A percentile compares a stretch with the other conserved stretches of the same genome.
These are phyloP conservation scores for Oligia strigilis DNA, from an alignment of 2,888 invertebrate species.

Conservation along the genomic window DNA sequence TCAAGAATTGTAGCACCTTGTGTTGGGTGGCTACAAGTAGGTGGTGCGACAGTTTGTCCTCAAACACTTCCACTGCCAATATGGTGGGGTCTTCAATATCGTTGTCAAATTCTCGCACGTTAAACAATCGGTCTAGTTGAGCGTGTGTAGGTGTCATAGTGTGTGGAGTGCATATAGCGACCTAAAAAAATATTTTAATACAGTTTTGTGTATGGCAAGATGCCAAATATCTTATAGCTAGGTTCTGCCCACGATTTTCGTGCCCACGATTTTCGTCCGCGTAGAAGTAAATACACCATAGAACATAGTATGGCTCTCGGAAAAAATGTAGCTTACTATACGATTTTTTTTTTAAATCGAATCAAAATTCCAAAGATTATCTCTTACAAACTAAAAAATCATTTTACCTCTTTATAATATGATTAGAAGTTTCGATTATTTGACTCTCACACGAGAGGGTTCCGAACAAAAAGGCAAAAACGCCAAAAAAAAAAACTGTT, in stretches of 20 bases:
- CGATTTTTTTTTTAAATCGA: no score
- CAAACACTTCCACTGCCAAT: slow-evolving; percentile 58
- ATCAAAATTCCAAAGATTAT: not conserved
- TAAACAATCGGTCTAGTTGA: slow-evolving; percentile 9
- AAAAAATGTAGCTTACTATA: not conserved
- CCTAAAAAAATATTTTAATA: slow-evolving; percentile 38
- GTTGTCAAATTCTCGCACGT: slow-evolving; percentile 36
- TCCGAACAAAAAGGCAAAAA: no score
- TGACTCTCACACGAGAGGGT: no score
- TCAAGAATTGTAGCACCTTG: slow-evolving; percentile 53
- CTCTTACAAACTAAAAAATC: not conserved
- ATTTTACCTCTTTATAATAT: not conserved
- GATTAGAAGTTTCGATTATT: not conserved
- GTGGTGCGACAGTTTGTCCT: slow-evolving; percentile 53
- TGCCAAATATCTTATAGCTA: not conserved
- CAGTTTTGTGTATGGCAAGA: not conserved
- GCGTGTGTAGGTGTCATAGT: not conserved
- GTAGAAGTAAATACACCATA: not conserved
- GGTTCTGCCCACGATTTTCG: not conserved
- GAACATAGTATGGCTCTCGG: no score
- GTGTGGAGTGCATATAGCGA: slow-evolving; percentile 32
- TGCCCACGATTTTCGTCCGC: not conserved
- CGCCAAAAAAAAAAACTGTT: no score
- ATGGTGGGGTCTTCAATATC: slow-evolving; percentile 39
- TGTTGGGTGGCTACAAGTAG: slow-evolving; percentile 53